These are phyloP conservation scores for Dasyprocta punctata DNA, from an alignment of 2,113 vertebrate genomes.

Conservation along the genomic window DNA sequence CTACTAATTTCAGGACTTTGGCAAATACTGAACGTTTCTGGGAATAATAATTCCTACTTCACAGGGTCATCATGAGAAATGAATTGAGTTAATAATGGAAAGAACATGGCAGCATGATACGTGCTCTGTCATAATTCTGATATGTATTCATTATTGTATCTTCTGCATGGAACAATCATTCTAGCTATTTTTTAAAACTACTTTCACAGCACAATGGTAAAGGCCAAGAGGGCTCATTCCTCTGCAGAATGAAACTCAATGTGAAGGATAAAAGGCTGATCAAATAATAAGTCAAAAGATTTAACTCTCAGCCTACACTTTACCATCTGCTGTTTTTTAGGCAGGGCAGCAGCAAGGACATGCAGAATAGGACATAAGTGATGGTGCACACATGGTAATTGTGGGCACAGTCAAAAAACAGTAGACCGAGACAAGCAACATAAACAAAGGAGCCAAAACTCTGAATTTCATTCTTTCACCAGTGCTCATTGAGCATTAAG, in stretches of 20 bases:
- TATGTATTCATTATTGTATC: neutral
- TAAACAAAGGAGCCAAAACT: neutral
- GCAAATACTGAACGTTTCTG: neutral
- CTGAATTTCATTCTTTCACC: neutral
- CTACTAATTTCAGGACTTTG: neutral
- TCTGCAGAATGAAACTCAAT: constrained; percentile 4
- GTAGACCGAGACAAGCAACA: neutral
- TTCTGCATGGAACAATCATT: neutral
- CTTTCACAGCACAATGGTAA: neutral
- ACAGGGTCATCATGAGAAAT: neutral
- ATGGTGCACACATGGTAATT: fast-evolving
- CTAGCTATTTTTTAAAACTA: neutral
- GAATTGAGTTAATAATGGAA: neutral
- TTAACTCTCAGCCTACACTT: neutral
- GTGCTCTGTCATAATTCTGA: neutral
- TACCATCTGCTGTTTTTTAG: neutral
- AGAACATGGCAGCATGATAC: neutral
- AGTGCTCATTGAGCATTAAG: neutral
- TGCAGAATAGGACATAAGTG: fast-evolving
- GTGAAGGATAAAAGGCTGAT: neutral
- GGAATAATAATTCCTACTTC: neutral
- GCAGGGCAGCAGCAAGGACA: neutral
- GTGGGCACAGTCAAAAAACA: neutral
- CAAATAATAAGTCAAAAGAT: neutral
- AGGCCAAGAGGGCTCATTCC: neutral